Base-by-base conservation (phyloP, 2,888 invertebrate genomes). In the Drosophila merina region DNA sequence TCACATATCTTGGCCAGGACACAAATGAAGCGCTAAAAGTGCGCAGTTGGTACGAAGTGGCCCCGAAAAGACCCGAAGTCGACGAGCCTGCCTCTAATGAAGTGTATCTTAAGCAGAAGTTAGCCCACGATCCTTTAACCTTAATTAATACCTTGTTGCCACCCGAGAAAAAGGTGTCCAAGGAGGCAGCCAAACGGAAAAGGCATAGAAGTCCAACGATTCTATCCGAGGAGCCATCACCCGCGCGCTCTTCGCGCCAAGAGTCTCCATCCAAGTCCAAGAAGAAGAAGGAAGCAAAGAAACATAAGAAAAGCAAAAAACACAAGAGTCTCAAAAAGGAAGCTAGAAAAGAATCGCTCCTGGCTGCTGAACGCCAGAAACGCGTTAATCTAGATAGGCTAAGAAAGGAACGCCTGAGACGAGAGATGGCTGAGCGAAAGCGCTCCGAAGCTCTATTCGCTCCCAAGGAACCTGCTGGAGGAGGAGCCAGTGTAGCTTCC, bases 1-100 rank as follows among this genome's bases (percentile, higher is more conserved):
- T 99, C 40, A 98, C 98, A 3, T 99, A 98, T 92, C 93, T 99
- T 57, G 99, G 98, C 0, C 98, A 99, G 92, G 97, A 97, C 87
- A 96, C 96, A 36, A 95, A 96, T 92, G 97, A 97, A 92, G 94
- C 95, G 2, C 93, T 95, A n/a, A 96, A 96, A 38, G 95, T 96
- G 86, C 94, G 94, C 81, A 97, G 96, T 81, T 98, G 98, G 98
- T 98, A 98, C 92, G 95, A 97, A 91, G 93, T 95, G 58, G 91
- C 93, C 25, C 96, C 96, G 47, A 93, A 94, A 36, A 91, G 94
- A 20, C 3, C 10, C 0, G 47, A 56, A n/a, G 62, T 57, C 0
- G 81, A 54, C 0, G 77, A 75, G 5, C 47, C 47, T 1, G 56
- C 55, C 38, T 48, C 47, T 5, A 70, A 63, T 3, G 96, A 96